Base-by-base conservation (phyloP, 2,113 vertebrate species). In the Epinephelus moara region DNA sequence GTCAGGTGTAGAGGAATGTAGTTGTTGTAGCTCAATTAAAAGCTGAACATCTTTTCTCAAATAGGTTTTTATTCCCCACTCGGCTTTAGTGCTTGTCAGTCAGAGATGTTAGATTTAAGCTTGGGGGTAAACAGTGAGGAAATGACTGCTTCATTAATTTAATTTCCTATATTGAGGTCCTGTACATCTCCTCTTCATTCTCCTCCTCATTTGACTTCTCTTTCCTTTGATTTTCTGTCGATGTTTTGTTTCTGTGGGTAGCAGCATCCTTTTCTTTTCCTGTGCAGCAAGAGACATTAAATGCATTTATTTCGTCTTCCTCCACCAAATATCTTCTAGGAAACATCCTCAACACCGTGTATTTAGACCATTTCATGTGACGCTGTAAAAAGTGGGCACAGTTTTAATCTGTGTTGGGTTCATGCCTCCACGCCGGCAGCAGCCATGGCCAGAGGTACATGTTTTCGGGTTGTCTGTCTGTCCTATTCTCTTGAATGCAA, bases 21-120 rank as follows among this genome's bases (percentile, higher is more conserved):
- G 49, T 53, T 30, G 71, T 70, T 80, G 59, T 52, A 60, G 50
- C 84, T 80, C 79, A 71, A 60, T 86, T 88, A 80, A 86, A 88
- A 86, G 53, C 30, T 2, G 14, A 47, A 50, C 62, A 62, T 66
- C 4, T 64, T 67, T 78, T 68, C 61, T 78, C 60, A 50, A 75
- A 33, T 61, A 52, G n/a, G 33, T 82, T 77, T 37, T 78, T 59
- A 78, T 82, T 85, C 49, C 86, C 64, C 77, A 14, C 53, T 66
- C 59, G 14, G 33, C 42, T 82, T 67, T 6, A 50, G 57, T n/a
- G 23, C 80, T 67, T 18, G 73, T 64, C 71, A 64, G 45, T 64
- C 42, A 59, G 3, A 33, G 45, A 53, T 27, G 72, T 69, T 64
- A 10, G 25, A 75, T 74, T 27, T 56, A 55, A 55, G 25, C 19